Percentiles rank a stretch among this genome's conserved stretches.
phyloP scores from a whole-genome alignment of 92 coral and sea anemone genomes.

The Virgularia gustaviana region DNA sequence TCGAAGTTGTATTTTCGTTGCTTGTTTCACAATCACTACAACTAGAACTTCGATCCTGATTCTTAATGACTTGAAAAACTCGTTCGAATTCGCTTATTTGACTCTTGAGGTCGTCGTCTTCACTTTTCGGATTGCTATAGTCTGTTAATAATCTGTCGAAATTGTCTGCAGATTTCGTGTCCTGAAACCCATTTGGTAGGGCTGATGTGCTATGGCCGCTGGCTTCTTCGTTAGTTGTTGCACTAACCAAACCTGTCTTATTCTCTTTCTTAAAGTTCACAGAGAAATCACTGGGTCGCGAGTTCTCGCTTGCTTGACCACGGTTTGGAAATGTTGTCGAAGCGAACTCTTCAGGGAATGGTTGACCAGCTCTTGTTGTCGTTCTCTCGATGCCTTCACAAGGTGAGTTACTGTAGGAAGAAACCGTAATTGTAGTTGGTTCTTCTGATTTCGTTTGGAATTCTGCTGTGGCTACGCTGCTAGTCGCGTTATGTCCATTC shows the following conservation, averaged over 20 bases:
- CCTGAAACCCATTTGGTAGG: slow-evolving; percentile 1
- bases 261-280: slow-evolving; percentile 32
- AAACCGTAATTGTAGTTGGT: background rate
- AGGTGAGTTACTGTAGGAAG: slow-evolving; percentile 20
- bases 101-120: slow-evolving; percentile 11
- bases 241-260: slow-evolving; percentile 27
- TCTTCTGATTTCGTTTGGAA: slow-evolving; percentile 25
- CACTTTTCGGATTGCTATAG: background rate
- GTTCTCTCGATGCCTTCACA: slow-evolving; percentile 28
- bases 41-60: slow-evolving; percentile 22
- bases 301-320: slow-evolving; percentile 36
- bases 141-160: slow-evolving; percentile 14
- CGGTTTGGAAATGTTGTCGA: slow-evolving; percentile 22
- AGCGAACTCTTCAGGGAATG: slow-evolving; percentile 17
- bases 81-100: slow-evolving; percentile 33
- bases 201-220: slow-evolving; percentile 11
- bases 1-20: background rate
- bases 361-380: slow-evolving; percentile 16
- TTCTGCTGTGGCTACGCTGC: too few relatives aligned
- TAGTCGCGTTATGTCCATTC: background rate
- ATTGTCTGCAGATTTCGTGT: slow-evolving; percentile 5
- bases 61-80: slow-evolving; percentile 32
- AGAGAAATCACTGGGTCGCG: slow-evolving; percentile 26
- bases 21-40: slow-evolving; percentile 16
- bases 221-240: too few relatives aligned